Evolutionary conservation across 2,113 vertebrate species (phyloP).

Genomic region (Tenebrosternarchus preto): DNA sequence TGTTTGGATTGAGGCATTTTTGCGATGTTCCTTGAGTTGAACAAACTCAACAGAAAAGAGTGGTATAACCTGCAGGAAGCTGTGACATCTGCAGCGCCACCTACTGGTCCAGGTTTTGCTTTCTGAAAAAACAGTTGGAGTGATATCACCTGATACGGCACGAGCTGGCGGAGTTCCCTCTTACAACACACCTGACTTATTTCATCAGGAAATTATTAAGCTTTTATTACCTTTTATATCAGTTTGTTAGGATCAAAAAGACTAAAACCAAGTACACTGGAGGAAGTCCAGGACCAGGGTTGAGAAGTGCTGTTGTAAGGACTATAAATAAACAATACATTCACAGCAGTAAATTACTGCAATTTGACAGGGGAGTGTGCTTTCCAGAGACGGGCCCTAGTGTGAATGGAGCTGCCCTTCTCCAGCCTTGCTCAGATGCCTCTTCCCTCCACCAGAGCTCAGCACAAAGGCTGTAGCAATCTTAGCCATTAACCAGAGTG

Average conservation of each 20-base stretch:
- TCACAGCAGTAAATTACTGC: not conserved
- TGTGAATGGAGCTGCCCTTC: conserved; percentile 15
- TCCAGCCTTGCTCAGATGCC: conserved; percentile 11
- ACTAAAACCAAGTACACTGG: no score
- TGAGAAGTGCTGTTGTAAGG: conserved; percentile 24
- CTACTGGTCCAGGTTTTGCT: no score
- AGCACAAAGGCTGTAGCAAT: conserved; percentile 69
- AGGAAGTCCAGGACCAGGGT: not conserved
- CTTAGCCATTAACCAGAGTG: conserved; percentile 69
- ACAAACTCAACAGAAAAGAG: no score
- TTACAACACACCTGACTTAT: not conserved
- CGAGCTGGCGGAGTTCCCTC: not conserved
- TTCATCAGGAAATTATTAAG: conserved; percentile 13
- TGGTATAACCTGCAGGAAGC: no score
- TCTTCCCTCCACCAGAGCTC: conserved; percentile 46
- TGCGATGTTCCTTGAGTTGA: no score
- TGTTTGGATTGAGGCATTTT: no score
- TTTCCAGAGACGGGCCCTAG: not conserved
- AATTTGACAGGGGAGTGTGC: not conserved
- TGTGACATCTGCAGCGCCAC: no score
- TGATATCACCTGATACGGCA: no score
- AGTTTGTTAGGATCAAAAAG: no score
- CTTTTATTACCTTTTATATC: no score
- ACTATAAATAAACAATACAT: conserved; percentile 28
- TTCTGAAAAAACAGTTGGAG: no score